Evolutionary conservation across 1,140 invertebrate genomes (phyloP).

Genomic region (Drosophila tani): DNA sequence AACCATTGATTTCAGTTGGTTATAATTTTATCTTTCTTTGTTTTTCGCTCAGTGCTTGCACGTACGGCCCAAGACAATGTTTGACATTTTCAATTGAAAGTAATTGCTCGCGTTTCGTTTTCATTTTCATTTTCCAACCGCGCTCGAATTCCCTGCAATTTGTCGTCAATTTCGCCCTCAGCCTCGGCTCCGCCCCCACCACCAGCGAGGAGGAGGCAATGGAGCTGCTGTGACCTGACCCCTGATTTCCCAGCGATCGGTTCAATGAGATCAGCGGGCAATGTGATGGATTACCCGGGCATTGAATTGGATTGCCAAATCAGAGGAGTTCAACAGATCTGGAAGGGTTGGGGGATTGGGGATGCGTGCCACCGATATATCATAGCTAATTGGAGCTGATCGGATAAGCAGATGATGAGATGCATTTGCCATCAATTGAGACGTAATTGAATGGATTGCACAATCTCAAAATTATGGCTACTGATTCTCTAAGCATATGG

Average conservation of each 20-base stretch:
- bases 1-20: too few relatives aligned
- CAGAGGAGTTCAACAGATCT: slow-evolving; percentile 14
- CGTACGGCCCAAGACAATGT: slow-evolving; percentile 46
- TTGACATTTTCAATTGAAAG: slow-evolving; percentile 84
- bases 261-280: slow-evolving; percentile 30
- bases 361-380: slow-evolving; percentile 22
- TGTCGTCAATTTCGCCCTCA: slow-evolving; percentile 66
- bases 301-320: slow-evolving; percentile 34
- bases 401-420: slow-evolving; percentile 46
- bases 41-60: slow-evolving; percentile 7
- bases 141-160: slow-evolving; percentile 68
- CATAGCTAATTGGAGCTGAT: slow-evolving; percentile 44
- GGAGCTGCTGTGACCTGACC: slow-evolving; percentile 28
- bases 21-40: not conserved
- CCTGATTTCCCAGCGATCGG: slow-evolving; percentile 23
- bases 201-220: slow-evolving; percentile 3
- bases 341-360: too few relatives aligned
- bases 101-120: slow-evolving; percentile 81
- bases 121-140: slow-evolving; percentile 56
- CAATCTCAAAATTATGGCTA: slow-evolving; percentile 20
- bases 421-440: slow-evolving; percentile 47
- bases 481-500: not conserved
- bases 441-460: slow-evolving; percentile 42
- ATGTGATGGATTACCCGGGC: slow-evolving; percentile 41
- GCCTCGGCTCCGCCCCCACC: slow-evolving; percentile 3